phyloP scores from a whole-genome alignment of 2,797 vertebrate species.

The Anguilla marmorata region DNA sequence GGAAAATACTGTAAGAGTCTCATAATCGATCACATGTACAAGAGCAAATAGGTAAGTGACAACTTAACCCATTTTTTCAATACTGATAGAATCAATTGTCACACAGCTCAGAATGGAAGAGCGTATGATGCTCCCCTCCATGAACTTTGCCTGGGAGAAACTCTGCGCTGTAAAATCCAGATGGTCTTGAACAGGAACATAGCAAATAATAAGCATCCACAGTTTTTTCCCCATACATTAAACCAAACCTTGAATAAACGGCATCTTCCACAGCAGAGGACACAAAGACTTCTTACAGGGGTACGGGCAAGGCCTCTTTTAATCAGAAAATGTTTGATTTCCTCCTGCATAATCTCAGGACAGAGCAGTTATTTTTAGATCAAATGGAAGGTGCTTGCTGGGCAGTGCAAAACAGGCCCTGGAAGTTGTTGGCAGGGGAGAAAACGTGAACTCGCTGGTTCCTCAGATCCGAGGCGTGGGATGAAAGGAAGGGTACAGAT shows the following conservation, averaged over 20 bases:
- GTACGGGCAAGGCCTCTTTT: neutral
- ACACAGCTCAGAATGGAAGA: neutral
- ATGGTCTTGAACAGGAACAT: neutral
- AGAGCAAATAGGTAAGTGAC: neutral
- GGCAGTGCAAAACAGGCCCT: neutral
- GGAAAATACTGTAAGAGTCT: neutral
- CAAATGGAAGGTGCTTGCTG: neutral
- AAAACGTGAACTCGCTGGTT: conserved; percentile 3
- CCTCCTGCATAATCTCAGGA: neutral
- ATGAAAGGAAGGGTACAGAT: neutral
- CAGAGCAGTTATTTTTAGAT: conserved; percentile 18
- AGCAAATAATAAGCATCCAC: conserved; percentile 1
- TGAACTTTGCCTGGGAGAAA: neutral
- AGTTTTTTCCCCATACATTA: neutral
- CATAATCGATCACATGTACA: neutral
- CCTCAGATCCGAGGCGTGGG: neutral
- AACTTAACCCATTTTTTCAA: neutral
- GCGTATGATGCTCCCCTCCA: neutral
- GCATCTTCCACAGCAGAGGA: neutral
- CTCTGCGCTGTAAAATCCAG: neutral
- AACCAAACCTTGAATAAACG: neutral
- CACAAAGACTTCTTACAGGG: neutral
- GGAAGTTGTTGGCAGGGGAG: neutral
- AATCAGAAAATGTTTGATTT: neutral
- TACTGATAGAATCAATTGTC: neutral